These are phyloP conservation scores for Cherax quadricarinatus DNA, from an alignment of 1,140 invertebrate species.

Conservation along the genomic window DNA sequence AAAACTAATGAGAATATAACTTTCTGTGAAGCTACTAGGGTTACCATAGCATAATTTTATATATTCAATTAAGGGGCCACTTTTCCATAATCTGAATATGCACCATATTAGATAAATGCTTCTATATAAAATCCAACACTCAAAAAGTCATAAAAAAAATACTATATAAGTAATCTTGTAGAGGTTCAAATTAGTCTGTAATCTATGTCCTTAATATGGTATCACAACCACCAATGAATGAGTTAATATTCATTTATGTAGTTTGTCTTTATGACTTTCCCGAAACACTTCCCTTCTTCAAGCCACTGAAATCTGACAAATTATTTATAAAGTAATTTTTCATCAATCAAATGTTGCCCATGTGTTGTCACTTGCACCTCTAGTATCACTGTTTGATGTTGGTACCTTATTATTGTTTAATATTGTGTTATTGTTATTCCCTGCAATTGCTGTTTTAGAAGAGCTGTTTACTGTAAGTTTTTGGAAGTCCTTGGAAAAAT, in stretches of 20 bases:
- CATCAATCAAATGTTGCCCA: constrained; percentile 56
- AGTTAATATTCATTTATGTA: background rate
- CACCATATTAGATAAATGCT: background rate
- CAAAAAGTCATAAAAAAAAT: background rate
- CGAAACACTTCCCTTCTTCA: background rate
- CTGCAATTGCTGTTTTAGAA: background rate
- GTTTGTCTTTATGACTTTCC: background rate
- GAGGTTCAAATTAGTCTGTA: background rate
- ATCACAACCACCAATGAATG: constrained; percentile 40
- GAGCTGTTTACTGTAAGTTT: constrained; percentile 44
- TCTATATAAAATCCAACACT: background rate
- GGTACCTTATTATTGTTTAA: constrained; percentile 38
- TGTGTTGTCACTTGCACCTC: constrained; percentile 6
- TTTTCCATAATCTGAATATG: background rate
- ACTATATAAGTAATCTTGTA: background rate
- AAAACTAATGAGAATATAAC: constrained; percentile 52
- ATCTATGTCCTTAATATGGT: background rate
- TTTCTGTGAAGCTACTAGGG: constrained; percentile 6
- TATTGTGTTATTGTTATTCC: constrained; percentile 41
- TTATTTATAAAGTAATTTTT: background rate
- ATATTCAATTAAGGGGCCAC: background rate
- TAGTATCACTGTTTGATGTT: background rate
- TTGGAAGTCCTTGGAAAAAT: constrained; percentile 64
- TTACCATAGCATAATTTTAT: background rate
- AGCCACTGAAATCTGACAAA: background rate